Evolutionary conservation across 1,140 invertebrate species (phyloP).

Genomic region (Orius insidiosus): DNA sequence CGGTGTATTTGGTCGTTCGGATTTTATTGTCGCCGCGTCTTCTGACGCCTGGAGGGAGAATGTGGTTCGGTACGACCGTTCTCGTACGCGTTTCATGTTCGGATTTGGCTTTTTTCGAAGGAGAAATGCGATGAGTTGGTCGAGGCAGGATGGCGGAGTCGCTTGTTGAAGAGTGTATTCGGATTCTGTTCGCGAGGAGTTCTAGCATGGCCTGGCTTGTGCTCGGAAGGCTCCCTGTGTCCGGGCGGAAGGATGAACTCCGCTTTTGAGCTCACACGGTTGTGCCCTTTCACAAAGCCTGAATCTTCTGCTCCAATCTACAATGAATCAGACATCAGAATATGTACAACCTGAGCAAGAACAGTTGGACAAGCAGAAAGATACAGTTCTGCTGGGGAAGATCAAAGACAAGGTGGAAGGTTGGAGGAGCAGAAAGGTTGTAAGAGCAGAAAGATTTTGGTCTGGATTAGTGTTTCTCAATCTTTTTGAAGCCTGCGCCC

Average conservation of each 20-base stretch:
- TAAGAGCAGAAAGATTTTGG: no score
- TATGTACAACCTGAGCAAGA: neutral
- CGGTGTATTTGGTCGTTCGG: conserved; percentile 85
- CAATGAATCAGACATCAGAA: neutral
- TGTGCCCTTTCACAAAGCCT: conserved; percentile 42
- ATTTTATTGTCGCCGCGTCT: conserved; percentile 57
- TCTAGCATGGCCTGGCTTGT: conserved; percentile 32
- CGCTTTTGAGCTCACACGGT: conserved; percentile 62
- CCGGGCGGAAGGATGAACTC: conserved; percentile 72
- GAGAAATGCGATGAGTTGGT: conserved; percentile 40
- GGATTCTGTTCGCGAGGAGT: conserved; percentile 59
- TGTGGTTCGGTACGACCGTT: conserved; percentile 64
- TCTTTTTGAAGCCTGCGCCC: no score
- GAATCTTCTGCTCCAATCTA: conserved; percentile 17
- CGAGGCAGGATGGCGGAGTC: conserved; percentile 46
- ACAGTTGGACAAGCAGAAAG: no score
- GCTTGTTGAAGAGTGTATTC: conserved; percentile 69
- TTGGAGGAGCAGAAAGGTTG: no score
- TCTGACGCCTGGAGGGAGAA: conserved; percentile 47
- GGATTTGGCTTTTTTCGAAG: conserved; percentile 16
- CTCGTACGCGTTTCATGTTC: conserved; percentile 43
- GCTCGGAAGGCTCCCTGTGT: conserved; percentile 32
- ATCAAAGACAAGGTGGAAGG: no score
- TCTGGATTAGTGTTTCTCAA: no score
- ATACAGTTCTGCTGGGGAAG: no score